Percentiles rank a stretch among this genome's conserved stretches.
Evolutionary conservation across 2,888 invertebrate species (phyloP).

Genomic region (Calameuta idolon): DNA sequence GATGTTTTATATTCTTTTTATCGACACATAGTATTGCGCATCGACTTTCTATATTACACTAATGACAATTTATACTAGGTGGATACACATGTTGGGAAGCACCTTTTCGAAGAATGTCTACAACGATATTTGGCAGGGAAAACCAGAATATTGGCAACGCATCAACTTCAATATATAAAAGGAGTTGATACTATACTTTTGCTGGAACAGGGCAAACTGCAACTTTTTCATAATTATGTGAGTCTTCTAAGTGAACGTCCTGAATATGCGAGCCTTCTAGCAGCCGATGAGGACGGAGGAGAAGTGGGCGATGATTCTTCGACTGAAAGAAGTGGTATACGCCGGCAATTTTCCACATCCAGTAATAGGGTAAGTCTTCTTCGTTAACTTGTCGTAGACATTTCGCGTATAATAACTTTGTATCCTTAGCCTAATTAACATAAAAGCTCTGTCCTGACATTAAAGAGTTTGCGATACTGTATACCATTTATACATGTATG

Average conservation of each 20-base stretch:
- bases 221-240: conserved; percentile 49
- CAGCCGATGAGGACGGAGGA: conserved; percentile 47
- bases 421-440: too few species aligned
- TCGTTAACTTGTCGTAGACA: neutral
- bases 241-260: conserved; percentile 52
- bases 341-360: conserved; percentile 56
- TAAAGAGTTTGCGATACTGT: too few species aligned
- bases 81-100: conserved; percentile 81
- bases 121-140: conserved; percentile 75
- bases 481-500: too few species aligned
- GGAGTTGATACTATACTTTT: conserved; percentile 60
- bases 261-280: conserved; percentile 52
- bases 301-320: conserved; percentile 40
- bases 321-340: conserved; percentile 38
- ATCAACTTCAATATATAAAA: conserved; percentile 78
- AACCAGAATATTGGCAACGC: conserved; percentile 82
- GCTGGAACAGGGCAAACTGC: conserved; percentile 56
- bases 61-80: conserved; percentile 59
- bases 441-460: too few species aligned
- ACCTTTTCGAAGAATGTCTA: conserved; percentile 82
- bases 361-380: conserved; percentile 53
- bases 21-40: neutral
- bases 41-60: too few species aligned
- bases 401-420: too few species aligned
- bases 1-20: conserved; percentile 9